A percentile compares a stretch with the other conserved stretches of the same genome.
These are phyloP conservation scores for Phoeniculus purpureus DNA, from an alignment of 2,797 vertebrate genomes.

Conservation along the genomic window DNA sequence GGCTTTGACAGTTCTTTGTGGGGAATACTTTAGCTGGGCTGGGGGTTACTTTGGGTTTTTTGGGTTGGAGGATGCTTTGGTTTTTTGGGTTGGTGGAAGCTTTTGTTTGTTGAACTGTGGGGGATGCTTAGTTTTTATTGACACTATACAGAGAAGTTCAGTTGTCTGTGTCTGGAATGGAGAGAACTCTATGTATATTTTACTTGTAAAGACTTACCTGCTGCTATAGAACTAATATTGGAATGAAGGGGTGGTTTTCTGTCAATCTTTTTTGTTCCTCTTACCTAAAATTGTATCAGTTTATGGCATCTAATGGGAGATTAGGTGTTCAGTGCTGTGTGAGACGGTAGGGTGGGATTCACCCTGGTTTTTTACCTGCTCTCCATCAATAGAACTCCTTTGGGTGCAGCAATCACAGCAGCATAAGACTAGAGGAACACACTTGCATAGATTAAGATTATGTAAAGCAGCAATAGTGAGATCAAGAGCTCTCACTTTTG, in stretches of 20 bases:
- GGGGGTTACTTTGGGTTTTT: too few species aligned
- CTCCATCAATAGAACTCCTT: neutral
- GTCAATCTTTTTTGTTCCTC: neutral
- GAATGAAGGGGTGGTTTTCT: neutral
- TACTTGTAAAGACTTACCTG: neutral
- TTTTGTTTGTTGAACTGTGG: too few species aligned
- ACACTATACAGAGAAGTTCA: neutral
- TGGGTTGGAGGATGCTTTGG: too few species aligned
- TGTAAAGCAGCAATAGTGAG: neutral
- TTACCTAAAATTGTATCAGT: neutral
- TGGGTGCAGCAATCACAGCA: neutral
- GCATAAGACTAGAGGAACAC: neutral
- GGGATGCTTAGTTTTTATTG: too few species aligned
- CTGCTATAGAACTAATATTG: neutral
- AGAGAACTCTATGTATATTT: accelerated
- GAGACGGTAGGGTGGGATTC: neutral
- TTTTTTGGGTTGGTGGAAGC: too few species aligned
- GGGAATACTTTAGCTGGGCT: too few species aligned
- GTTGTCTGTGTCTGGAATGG: neutral
- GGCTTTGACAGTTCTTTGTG: too few species aligned
- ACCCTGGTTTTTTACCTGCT: neutral
- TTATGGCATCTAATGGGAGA: neutral
- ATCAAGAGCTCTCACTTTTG: neutral
- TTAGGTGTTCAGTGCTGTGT: neutral
- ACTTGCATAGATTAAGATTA: neutral